Evolutionary conservation across 2,113 vertebrate species (phyloP).

Genomic region (Butastur rufipennis): DNA sequence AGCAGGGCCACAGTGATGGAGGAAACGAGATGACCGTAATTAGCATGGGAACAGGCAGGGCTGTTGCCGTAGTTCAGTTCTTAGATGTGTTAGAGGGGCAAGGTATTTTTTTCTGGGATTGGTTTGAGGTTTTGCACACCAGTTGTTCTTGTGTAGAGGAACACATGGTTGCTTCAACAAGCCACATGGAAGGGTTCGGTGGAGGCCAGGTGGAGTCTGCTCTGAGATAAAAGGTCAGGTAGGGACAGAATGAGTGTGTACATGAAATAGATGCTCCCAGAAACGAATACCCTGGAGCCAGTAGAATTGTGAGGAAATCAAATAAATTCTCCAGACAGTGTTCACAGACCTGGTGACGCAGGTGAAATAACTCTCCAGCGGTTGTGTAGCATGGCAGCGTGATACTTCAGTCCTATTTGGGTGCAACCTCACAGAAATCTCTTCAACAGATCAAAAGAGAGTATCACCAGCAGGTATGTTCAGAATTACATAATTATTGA

Average conservation of each 20-base stretch:
- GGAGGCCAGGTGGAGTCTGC: not conserved
- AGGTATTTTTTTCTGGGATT: not conserved
- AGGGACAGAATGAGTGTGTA: not conserved
- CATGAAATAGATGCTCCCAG: not conserved
- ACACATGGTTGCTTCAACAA: not conserved
- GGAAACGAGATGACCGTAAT: fast-evolving
- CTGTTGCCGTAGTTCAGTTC: not conserved
- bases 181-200: fast-evolving
- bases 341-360: not conserved
- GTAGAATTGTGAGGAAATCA: not conserved
- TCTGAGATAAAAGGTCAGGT: not conserved
- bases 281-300: fast-evolving
- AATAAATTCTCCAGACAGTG: fast-evolving
- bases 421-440: not conserved
- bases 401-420: no score
- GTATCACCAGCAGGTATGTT: fast-evolving
- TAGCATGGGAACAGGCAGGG: not conserved
- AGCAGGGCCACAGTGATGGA: not conserved
- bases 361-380: fast-evolving
- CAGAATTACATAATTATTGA: fast-evolving
- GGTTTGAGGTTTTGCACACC: not conserved
- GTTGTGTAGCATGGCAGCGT: fast-evolving
- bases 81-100: no score
- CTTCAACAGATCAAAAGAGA: not conserved
- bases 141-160: not conserved